Evolutionary conservation across 2,797 vertebrate species (phyloP), one percentile per base, ranked within the genome.

Genomic region (Lepilemur ruficaudatus): DNA sequence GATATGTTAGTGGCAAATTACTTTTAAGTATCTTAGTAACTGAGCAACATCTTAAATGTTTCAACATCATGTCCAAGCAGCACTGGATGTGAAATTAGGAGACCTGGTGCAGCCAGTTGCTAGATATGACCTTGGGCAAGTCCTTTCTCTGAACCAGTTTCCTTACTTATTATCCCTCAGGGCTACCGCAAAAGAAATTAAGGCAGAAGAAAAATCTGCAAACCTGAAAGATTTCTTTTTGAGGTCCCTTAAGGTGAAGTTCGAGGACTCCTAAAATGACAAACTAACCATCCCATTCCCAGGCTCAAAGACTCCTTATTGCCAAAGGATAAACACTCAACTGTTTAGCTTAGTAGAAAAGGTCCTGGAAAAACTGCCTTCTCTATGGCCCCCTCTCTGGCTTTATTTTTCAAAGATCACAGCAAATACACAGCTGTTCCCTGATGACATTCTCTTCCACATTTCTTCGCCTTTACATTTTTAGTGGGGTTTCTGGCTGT

Each of bases 361-460:
- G 9, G 18, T 11, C 61, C n/a, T 76, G 55, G 32, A 93, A 79
- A 94, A 67, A 7, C 32, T 41, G n/a, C n/a, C 8, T 86, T 22
- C 30, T 70, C n/a, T 57, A 46, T 20, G 87, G 25, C 35, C 7
- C 59, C 41, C 18, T 80, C 14, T 75, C 48, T 78, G 43, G 28
- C 65, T 96, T 91, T 75, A 69, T 15, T 81, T 96, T 89, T 91
- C 61, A 69, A 91, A 93, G 46, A 84, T 35, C 46, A 28, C 46
- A 76, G 57, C 63, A 87, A 79, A 84, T 18, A 57, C 1, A 87
- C 18, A 35, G 43, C 14, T 72, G 20, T 38, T 30, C 11, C n/a
- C 48, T 41, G 76, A 78, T 43, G 38, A 87, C 38, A 57, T 52
- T 83, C n/a, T 73, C 59, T 93, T 88, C 22, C 48, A 35, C 4